These are phyloP conservation scores for Siniperca obscura DNA, from an alignment of 2,797 vertebrate species.

Conservation along the genomic window DNA sequence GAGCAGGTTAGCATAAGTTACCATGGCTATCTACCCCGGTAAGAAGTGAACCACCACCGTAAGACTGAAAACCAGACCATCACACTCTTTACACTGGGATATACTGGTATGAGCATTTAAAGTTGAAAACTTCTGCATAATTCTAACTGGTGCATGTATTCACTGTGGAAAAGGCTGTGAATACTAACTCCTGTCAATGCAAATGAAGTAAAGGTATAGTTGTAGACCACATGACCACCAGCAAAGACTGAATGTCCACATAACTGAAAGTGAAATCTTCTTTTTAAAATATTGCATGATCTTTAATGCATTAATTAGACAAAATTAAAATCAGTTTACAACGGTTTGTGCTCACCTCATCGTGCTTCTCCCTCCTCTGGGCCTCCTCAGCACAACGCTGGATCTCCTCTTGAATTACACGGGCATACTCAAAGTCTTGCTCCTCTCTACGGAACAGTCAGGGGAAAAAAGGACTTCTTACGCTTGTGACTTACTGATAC, in stretches of 20 bases:
- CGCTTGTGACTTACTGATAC: not conserved
- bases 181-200: not conserved
- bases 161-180: not conserved
- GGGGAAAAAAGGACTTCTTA: not conserved
- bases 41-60: too few relatives aligned
- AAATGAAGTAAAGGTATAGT: not conserved
- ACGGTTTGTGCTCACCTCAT: slow-evolving; percentile 76
- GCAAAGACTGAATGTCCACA: not conserved
- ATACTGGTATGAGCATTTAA: not conserved
- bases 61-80: not conserved
- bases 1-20: too few relatives aligned
- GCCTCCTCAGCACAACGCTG: slow-evolving; percentile 79
- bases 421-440: slow-evolving; percentile 83
- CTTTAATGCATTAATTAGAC: not conserved
- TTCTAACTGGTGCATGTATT: not conserved
- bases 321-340: not conserved
- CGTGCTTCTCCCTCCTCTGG: slow-evolving; percentile 77
- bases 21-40: too few relatives aligned
- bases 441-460: slow-evolving; percentile 77
- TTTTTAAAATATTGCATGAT: not conserved
- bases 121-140: not conserved
- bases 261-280: not conserved
- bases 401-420: slow-evolving; percentile 84
- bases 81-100: not conserved
- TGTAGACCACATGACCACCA: not conserved